These are phyloP conservation scores for Apodemus agrarius DNA, from an alignment of 2,797 vertebrate species.

Conservation along the genomic window DNA sequence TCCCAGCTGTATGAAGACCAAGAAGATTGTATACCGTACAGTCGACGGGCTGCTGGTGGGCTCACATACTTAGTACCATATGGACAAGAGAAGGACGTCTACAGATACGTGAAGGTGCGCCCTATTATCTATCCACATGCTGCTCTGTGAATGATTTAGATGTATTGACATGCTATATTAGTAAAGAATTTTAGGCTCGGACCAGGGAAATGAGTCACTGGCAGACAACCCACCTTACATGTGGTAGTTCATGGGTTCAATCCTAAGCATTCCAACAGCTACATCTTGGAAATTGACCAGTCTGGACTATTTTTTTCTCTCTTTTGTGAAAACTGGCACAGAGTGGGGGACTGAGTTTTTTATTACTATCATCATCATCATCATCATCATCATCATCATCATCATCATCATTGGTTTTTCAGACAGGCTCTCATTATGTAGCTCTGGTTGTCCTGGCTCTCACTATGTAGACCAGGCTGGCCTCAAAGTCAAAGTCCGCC, in stretches of 20 bases:
- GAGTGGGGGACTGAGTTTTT: background rate
- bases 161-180: background rate
- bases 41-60: fast-evolving
- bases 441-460: background rate
- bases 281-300: background rate
- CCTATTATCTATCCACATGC: no score
- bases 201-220: background rate
- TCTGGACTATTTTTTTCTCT: background rate
- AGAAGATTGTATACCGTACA: fast-evolving
- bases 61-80: fast-evolving
- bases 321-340: background rate
- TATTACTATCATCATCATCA: no score
- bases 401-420: background rate
- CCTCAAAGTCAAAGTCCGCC: background rate
- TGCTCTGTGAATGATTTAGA: background rate
- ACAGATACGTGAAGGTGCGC: background rate
- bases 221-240: no score
- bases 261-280: background rate
- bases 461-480: background rate
- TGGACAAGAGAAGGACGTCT: fast-evolving
- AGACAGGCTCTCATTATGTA: background rate
- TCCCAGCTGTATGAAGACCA: background rate
- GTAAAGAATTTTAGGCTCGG: background rate
- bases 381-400: background rate
- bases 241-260: background rate